Percentiles rank a stretch among this genome's conserved stretches.
phyloP scores from a whole-genome alignment of 2,888 invertebrate genomes.

The Sympetrum striolatum region DNA sequence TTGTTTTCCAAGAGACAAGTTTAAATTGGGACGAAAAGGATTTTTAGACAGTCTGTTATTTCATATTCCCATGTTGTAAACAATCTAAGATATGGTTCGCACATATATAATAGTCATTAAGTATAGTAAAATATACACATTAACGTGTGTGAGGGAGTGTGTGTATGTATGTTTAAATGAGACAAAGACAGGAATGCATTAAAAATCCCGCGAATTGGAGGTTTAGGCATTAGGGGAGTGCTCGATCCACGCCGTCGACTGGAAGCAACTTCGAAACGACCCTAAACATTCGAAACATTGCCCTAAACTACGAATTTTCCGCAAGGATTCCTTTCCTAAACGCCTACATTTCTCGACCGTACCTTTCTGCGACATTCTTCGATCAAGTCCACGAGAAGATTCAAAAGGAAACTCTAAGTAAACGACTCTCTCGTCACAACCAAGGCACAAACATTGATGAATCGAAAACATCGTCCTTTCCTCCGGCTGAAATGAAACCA shows the following conservation, averaged over 20 bases:
- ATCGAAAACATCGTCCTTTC: background rate
- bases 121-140: slow-evolving; percentile 42
- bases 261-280: background rate
- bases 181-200: slow-evolving; percentile 31
- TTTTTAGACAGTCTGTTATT: slow-evolving; percentile 5
- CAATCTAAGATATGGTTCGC: slow-evolving; percentile 39
- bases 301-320: background rate
- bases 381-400: background rate
- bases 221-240: background rate
- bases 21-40: slow-evolving; percentile 16
- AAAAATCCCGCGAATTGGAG: slow-evolving; percentile 18
- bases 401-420: background rate
- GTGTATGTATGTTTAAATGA: slow-evolving; percentile 18
- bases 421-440: background rate
- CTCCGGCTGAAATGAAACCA: no score
- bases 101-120: slow-evolving; percentile 37
- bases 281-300: no score
- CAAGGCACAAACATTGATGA: background rate
- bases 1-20: background rate
- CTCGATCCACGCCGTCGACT: background rate
- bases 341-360: background rate
- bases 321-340: background rate
- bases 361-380: background rate
- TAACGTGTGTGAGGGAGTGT: slow-evolving; percentile 21
- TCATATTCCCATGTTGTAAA: slow-evolving; percentile 34